Evolutionary conservation across 1,140 invertebrate genomes (phyloP), one percentile per base, ranked within the genome.

Genomic region (Andricus grossulariae): DNA sequence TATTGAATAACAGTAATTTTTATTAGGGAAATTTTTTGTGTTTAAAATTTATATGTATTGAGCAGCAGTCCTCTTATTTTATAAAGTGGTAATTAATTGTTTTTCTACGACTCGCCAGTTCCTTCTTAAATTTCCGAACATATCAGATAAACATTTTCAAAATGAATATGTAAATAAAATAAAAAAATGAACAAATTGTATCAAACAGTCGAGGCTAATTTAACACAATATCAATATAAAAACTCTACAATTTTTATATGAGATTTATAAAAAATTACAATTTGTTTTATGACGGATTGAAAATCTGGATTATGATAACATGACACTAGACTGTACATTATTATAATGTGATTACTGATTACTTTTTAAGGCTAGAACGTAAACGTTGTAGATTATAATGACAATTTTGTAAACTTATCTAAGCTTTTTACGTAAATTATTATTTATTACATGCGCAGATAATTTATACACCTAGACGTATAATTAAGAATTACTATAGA

Each of bases 361-460:
- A 45, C n/a, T 60, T 45, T n/a, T 39, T 25, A 18, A 54, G 52
- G 32, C 16, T 45, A 45, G 39, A 45, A 66, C 16, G 6, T 66
- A 66, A 66, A 16, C 32, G 32, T 39, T 15, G 25, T 39, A 18
- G 3, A 54, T 54, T 18, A 19, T 66, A 15, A n/a, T n/a, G 13
- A 39, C 39, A 39, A 16, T 55, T 73, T 51, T 73, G 50, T 32
- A 73, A 55, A 73, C 32, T 16, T 15, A 70, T 18, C 19, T 70
- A 51, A 66, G 55, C 19, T 76, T 76, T 76, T 57, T 78, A 76
- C 52, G 25, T 87, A 86, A 86, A 86, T 87, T 87, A 86, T 86
- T 87, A 87, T 87, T 86, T 86, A 85, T 84, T 86, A 74, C 76
- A 83, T 49, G 51, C 73, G 32, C 55, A 78, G 6, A 60, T 76